A percentile compares a stretch with the other conserved stretches of the same genome.
phyloP scores from a whole-genome alignment of 2,888 invertebrate genomes.

The Fragum whitleyi region DNA sequence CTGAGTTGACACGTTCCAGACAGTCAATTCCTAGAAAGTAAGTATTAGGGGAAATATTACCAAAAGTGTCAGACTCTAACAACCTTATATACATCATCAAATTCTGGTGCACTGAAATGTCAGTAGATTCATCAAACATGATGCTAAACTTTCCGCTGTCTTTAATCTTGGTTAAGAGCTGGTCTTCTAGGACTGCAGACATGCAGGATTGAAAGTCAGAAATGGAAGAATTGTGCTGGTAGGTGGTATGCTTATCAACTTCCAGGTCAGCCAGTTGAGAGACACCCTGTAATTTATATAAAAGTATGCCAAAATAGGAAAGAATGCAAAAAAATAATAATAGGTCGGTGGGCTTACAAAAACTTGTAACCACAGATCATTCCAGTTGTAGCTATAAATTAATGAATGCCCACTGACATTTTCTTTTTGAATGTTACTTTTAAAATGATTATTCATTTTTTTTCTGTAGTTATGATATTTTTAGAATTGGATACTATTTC shows the following conservation, averaged over 20 bases:
- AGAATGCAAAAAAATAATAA: too few relatives aligned
- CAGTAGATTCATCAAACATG: slow-evolving; percentile 3
- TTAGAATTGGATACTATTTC: too few relatives aligned
- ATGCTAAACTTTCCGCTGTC: not conserved
- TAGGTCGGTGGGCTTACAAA: not conserved
- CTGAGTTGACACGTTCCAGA: not conserved
- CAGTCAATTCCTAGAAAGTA: not conserved
- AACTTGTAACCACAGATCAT: too few relatives aligned
- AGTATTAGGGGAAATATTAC: not conserved
- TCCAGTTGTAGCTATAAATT: too few relatives aligned
- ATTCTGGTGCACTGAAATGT: slow-evolving; percentile 4
- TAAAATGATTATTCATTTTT: too few relatives aligned
- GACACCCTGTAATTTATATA: not conserved
- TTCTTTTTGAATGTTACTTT: too few relatives aligned
- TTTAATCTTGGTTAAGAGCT: not conserved
- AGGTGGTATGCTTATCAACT: not conserved
- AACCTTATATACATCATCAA: not conserved
- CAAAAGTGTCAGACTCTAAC: not conserved
- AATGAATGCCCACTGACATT: too few relatives aligned
- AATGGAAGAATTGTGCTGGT: not conserved
- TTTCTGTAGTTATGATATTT: too few relatives aligned
- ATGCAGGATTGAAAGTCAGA: not conserved
- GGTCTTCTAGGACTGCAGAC: not conserved
- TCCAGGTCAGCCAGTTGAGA: not conserved
- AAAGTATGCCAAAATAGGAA: not conserved